Base-by-base conservation (phyloP, 1,140 invertebrate species). In the Adoxophyes honmai region DNA sequence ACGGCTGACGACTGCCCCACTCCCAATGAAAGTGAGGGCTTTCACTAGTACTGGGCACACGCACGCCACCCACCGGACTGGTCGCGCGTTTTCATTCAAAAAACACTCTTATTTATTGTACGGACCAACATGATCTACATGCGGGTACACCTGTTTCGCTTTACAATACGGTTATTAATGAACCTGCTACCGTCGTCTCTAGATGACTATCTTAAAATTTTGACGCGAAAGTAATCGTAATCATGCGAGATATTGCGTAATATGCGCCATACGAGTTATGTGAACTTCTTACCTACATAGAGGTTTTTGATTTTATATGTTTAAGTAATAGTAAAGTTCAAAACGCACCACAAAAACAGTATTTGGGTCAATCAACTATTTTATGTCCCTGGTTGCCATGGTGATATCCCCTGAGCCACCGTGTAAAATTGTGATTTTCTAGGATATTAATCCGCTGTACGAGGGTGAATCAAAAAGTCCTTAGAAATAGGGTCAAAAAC, bases 1-100 rank as follows among this genome's bases (percentile, higher is more conserved):
- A 48, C 18, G 42, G 62, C 58, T 44, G 34, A 57, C 52, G 53
- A 59, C 54, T 64, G 72, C 79, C 78, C 79, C 81, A 81, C 79
- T 73, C 70, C 69, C 42, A 72, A 85, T 85, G 81, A 86, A 83
- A 83, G 82, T 72, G 71, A 69, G 68, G 75, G 80, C 82, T 86
- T 86, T 81, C 80, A 80, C 76, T 77, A 66, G 18, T 56, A 59
- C 59, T 44, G 62, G 57, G 55, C 53, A 37, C 36, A 28, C 39
- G 9, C 57, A 28, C 11, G 11, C 52, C 34, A 36, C 34, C 52
- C 52, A 35, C 34, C 52, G 33, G 52, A 53, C 42, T 33, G 42
- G 18, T 28, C 42, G 42, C 10, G 42, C 42, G 42, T 14, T 48
- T 33, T 48, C 18, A 48, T 11, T 33, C 42, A 48, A 11, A 48